Conservation (phyloP, 2,113 vertebrate species). For the Gallinago jamesoni region DNA sequence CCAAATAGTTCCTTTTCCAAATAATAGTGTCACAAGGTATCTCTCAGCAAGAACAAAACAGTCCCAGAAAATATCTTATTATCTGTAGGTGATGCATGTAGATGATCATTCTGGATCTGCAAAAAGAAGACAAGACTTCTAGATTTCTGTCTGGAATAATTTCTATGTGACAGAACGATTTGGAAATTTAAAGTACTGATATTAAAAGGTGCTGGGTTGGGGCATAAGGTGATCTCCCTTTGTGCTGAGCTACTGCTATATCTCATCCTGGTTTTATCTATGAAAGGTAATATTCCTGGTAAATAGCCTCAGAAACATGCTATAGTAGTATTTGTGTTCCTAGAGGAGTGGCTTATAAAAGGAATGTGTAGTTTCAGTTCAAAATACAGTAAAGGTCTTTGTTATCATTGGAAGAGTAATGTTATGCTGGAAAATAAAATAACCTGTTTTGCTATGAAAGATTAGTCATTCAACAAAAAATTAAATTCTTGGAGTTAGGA, state of each 20-base stretch:
- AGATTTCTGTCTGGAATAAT: background rate
- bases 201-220: background rate
- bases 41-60: background rate
- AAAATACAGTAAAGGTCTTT: background rate
- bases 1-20: background rate
- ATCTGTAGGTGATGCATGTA: background rate
- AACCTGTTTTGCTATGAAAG: background rate
- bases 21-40: background rate
- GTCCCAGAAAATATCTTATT: background rate
- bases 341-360: background rate
- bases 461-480: background rate
- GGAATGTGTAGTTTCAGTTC: background rate
- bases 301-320: background rate
- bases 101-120: background rate
- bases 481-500: background rate
- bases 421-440: background rate
- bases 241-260: background rate
- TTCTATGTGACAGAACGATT: background rate
- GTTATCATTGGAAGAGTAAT: background rate
- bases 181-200: background rate
- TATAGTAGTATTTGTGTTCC: fast-evolving
- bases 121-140: background rate
- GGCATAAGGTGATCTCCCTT: background rate
- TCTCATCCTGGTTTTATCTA: background rate
- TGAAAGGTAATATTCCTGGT: background rate